Evolutionary conservation across 2,888 invertebrate species (phyloP).

Genomic region (Calameuta filiformis): DNA sequence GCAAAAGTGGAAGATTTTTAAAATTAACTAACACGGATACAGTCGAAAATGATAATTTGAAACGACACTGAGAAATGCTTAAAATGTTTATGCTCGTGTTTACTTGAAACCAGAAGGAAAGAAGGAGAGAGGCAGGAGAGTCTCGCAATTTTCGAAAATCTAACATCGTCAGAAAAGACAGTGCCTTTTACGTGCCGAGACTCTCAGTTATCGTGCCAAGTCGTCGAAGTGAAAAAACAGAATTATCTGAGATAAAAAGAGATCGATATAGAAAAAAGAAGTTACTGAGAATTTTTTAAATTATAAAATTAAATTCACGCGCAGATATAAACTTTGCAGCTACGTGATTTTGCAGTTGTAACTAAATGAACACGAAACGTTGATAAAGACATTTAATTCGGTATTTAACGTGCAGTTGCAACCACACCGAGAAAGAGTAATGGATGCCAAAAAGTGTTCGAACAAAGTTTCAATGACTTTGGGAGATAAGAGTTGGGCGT

Average conservation of each 20-base stretch:
- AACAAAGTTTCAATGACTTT: conserved; percentile 2
- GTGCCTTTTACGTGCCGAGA: conserved; percentile 32
- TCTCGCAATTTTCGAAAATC: conserved; percentile 2
- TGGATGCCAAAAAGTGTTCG: conserved; percentile 43
- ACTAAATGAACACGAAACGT: background rate
- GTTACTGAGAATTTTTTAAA: background rate
- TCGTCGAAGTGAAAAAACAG: conserved; percentile 15
- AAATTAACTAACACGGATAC: background rate
- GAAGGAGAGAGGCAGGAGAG: background rate
- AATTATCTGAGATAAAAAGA: conserved; percentile 9
- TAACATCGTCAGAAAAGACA: conserved; percentile 23
- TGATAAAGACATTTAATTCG: background rate
- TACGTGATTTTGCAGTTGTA: background rate
- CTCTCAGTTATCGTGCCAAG: conserved; percentile 38
- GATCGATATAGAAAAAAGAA: conserved; percentile 6
- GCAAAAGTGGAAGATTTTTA: background rate
- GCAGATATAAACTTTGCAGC: background rate
- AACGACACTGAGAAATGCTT: background rate
- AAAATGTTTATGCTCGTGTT: background rate
- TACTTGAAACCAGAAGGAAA: background rate
- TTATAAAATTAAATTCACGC: background rate
- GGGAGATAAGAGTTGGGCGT: background rate
- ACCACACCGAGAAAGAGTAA: conserved; percentile 6
- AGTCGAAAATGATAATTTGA: background rate
- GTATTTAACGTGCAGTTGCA: background rate